Evolutionary conservation across 2,797 vertebrate genomes (phyloP).

Genomic region (Cossypha polioptera): DNA sequence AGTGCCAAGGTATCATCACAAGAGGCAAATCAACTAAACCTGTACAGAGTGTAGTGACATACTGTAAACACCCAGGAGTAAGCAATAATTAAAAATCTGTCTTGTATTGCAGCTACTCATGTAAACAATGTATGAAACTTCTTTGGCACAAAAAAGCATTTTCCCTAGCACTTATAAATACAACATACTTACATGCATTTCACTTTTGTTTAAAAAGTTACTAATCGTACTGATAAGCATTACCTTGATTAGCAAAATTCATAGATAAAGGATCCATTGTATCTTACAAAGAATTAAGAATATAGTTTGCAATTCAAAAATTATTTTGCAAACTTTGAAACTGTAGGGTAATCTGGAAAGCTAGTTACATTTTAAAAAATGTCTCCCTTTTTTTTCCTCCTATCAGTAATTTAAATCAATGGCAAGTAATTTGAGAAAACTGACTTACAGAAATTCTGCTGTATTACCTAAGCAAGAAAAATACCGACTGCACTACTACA

Average conservation of each 20-base stretch:
- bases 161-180: constrained; percentile 55
- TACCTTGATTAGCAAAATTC: constrained; percentile 57
- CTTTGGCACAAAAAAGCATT: constrained; percentile 74
- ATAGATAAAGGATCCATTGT: constrained; percentile 27
- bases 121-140: constrained; percentile 71
- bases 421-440: constrained; percentile 16
- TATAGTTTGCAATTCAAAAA: constrained; percentile 59
- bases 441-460: not conserved
- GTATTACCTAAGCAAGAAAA: not conserved
- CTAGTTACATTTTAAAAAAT: constrained; percentile 22
- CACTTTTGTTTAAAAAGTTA: constrained; percentile 50
- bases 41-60: not conserved
- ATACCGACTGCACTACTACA: constrained; percentile 22
- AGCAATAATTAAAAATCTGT: constrained; percentile 45
- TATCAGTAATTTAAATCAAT: constrained; percentile 4
- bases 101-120: constrained; percentile 56
- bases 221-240: constrained; percentile 22
- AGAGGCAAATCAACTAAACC: constrained; percentile 26
- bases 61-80: constrained; percentile 43
- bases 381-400: not conserved
- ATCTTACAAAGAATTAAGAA: constrained; percentile 65
- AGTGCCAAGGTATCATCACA: constrained; percentile 21
- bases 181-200: constrained; percentile 40
- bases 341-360: constrained; percentile 24
- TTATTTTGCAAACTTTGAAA: constrained; percentile 43